Evolutionary conservation across 1,140 invertebrate species (phyloP).

Genomic region (Solenopsis fugax): DNA sequence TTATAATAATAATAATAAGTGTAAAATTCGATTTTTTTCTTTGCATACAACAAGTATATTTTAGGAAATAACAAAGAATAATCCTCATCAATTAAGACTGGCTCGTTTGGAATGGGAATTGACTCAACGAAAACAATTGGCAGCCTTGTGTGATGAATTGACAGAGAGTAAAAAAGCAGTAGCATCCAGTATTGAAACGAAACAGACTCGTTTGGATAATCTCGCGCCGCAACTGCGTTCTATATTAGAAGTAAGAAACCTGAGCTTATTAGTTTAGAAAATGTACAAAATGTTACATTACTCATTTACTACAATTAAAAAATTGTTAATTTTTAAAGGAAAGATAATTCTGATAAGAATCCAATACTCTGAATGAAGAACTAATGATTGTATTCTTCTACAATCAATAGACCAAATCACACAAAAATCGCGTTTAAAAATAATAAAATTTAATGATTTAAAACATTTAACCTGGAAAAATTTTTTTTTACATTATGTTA

Average conservation of each 20-base stretch:
- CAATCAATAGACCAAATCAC: too few species aligned
- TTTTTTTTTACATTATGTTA: conserved; percentile 12
- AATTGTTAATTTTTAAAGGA: too few species aligned
- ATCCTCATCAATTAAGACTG: conserved; percentile 93
- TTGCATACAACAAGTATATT: conserved; percentile 71
- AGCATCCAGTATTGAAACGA: conserved; percentile 92
- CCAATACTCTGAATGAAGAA: too few species aligned
- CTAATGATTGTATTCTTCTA: too few species aligned
- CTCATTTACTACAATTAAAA: background rate
- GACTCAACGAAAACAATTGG: conserved; percentile 94
- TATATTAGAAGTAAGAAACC: conserved; percentile 89
- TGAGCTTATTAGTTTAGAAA: conserved; percentile 3
- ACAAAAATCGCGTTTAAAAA: too few species aligned
- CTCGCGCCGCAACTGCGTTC: conserved; percentile 92
- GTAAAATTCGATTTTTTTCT: conserved; percentile 19
- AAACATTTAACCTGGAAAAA: too few species aligned
- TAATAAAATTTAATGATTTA: too few species aligned
- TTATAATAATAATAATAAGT: background rate
- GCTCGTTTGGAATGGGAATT: conserved; percentile 97
- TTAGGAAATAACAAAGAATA: conserved; percentile 89
- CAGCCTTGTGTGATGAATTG: conserved; percentile 92
- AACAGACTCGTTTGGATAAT: conserved; percentile 93
- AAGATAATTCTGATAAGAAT: too few species aligned
- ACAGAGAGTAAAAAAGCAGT: conserved; percentile 92
- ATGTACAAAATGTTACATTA: conserved; percentile 5